Evolutionary conservation across 2,797 vertebrate species (phyloP).

Genomic region (Sarcophilus harrisii): DNA sequence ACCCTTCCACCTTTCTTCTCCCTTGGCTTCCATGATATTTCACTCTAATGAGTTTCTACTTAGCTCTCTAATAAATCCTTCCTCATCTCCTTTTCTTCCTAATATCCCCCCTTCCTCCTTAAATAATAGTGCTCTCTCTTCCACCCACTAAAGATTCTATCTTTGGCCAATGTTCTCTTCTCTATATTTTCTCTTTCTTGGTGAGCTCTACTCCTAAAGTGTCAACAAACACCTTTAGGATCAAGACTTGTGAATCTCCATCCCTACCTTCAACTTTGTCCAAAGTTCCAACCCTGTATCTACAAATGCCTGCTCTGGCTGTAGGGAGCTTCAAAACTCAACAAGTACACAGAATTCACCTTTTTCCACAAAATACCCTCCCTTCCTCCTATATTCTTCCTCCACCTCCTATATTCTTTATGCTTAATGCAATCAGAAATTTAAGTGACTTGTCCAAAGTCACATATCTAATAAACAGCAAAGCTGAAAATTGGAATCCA

Average conservation of each 20-base stretch:
- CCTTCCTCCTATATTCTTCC: neutral
- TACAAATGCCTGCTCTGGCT: too few relatives aligned
- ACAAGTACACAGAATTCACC: neutral
- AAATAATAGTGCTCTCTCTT: neutral
- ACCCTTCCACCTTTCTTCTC: neutral
- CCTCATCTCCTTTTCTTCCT: neutral
- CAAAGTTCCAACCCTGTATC: neutral
- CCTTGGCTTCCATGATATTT: neutral
- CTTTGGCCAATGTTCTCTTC: neutral
- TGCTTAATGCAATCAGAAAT: neutral
- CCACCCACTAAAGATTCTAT: neutral
- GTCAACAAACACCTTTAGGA: neutral
- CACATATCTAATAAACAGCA: neutral
- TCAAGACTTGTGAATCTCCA: neutral
- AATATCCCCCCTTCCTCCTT: neutral
- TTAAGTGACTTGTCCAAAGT: accelerated
- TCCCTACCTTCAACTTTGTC: neutral
- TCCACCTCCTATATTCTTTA: neutral
- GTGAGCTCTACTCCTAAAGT: neutral
- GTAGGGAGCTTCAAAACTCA: neutral
- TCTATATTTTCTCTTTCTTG: neutral
- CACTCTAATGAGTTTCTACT: neutral
- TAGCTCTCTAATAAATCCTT: neutral
- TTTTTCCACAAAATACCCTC: neutral
- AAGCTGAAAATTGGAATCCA: neutral